Conservation (phyloP, 2,888 invertebrate species). For the Erebia epiphron region DNA sequence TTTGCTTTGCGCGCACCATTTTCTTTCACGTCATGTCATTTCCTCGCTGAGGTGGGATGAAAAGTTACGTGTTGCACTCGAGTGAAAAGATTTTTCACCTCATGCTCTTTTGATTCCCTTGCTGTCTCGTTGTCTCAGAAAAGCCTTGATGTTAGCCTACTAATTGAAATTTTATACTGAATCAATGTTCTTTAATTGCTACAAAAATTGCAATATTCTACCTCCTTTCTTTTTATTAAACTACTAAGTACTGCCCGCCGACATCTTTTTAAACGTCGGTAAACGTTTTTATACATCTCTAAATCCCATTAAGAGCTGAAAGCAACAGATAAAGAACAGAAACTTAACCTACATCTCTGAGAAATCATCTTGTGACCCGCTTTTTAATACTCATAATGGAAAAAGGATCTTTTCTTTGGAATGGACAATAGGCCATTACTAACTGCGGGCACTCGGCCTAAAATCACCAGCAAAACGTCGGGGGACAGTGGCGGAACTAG, state of each 20-base stretch:
- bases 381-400: conserved; percentile 22
- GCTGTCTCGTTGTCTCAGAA: too few species aligned
- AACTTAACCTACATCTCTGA: conserved; percentile 19
- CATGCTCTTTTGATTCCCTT: too few species aligned
- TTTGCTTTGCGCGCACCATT: too few species aligned
- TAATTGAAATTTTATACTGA: too few species aligned
- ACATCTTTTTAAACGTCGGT: neutral
- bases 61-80: too few species aligned
- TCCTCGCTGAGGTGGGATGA: too few species aligned
- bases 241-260: neutral
- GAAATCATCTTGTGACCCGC: conserved; percentile 21
- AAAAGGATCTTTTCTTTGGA: conserved; percentile 25
- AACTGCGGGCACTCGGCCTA: conserved; percentile 26
- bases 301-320: conserved; percentile 18
- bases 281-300: conserved; percentile 2
- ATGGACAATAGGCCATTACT: conserved; percentile 27
- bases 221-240: neutral
- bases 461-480: conserved; percentile 28
- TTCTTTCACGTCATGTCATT: too few species aligned
- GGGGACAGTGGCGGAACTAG: neutral
- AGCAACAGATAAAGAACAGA: conserved; percentile 18
- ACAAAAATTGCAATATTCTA: too few species aligned
- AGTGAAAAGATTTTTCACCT: too few species aligned
- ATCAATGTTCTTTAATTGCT: too few species aligned
- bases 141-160: too few species aligned